A percentile compares a stretch with the other conserved stretches of the same genome.
Conservation (phyloP, 2,888 invertebrate genomes). For the Limnephilus auricula region DNA sequence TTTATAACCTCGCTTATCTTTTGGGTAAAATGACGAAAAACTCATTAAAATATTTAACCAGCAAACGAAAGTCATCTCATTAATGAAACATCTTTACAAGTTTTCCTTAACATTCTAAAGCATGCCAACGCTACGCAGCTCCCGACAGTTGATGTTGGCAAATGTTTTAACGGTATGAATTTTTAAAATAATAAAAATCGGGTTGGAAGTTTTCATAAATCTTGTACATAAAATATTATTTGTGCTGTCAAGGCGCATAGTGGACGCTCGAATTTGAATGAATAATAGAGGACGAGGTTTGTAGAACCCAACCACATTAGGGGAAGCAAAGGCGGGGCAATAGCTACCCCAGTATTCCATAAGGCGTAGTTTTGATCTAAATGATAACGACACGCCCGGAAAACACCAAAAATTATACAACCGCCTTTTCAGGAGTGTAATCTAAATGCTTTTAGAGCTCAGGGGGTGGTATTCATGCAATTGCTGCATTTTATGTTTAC, state of each 20-base stretch:
- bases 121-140: neutral
- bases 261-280: neutral
- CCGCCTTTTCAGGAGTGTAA: neutral
- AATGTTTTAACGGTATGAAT: neutral
- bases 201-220: neutral
- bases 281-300: neutral
- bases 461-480: neutral
- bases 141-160: neutral
- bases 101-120: neutral
- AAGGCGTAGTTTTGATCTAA: neutral
- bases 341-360: neutral
- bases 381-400: neutral
- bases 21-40: neutral
- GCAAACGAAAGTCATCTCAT: neutral
- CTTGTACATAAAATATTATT: neutral
- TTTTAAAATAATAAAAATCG: neutral
- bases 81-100: conserved; percentile 2
- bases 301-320: neutral
- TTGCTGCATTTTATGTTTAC: conserved; percentile 2
- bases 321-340: neutral
- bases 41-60: neutral
- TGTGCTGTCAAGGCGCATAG: neutral
- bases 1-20: conserved; percentile 2
- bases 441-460: conserved; percentile 2
- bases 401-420: neutral